A percentile compares a stretch with the other conserved stretches of the same genome.
phyloP scores from a whole-genome alignment of 2,888 invertebrate species.

The Zele albiditarsus region DNA sequence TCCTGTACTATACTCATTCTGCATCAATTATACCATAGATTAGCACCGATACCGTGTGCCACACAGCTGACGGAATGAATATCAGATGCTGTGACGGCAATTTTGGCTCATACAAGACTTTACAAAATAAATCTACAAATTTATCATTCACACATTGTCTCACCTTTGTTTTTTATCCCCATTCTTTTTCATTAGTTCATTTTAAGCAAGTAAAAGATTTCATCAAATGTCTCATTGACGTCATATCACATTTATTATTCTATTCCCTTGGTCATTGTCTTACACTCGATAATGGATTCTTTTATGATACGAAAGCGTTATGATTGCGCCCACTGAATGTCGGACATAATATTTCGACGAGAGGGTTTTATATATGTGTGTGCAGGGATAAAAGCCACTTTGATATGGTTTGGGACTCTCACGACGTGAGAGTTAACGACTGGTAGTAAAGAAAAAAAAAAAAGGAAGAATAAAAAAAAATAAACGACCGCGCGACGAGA shows the following conservation, averaged over 20 bases:
- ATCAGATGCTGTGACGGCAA: background rate
- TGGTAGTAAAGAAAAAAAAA: constrained; percentile 26
- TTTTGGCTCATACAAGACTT: background rate
- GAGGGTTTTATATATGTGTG: background rate
- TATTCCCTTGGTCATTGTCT: constrained; percentile 25
- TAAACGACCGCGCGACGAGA: constrained; percentile 16
- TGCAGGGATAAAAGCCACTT: constrained; percentile 1
- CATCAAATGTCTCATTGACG: background rate
- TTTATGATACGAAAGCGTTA: constrained; percentile 30
- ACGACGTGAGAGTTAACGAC: constrained; percentile 31
- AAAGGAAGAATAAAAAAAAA: constrained; percentile 12
- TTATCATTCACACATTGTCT: background rate
- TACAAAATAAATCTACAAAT: too few relatives aligned
- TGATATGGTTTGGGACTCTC: constrained; percentile 4
- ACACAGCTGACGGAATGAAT: background rate
- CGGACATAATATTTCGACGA: constrained; percentile 18
- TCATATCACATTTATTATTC: constrained; percentile 9
- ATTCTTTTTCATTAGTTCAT: background rate
- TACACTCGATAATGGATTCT: constrained; percentile 35
- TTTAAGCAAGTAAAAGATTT: background rate
- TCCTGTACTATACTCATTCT: constrained; percentile 16
- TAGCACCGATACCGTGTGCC: background rate
- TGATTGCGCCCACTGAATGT: constrained; percentile 24
- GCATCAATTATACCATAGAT: constrained; percentile 29
- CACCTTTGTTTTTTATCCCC: background rate